These are phyloP conservation scores for Pica pica DNA, from an alignment of 2,113 vertebrate genomes.

Conservation along the genomic window DNA sequence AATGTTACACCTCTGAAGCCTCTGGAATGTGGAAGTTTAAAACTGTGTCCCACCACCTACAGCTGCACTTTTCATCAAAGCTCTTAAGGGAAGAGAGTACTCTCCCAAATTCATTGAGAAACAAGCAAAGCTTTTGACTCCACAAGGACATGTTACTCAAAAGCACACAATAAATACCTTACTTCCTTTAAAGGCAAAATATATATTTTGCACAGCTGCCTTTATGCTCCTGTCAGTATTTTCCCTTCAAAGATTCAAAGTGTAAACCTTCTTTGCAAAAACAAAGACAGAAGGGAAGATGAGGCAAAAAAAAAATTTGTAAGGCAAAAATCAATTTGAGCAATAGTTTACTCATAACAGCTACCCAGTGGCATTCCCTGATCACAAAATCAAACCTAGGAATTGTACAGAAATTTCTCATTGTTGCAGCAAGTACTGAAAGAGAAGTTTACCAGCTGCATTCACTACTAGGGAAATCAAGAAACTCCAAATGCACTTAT, in stretches of 20 bases:
- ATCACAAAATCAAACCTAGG: neutral
- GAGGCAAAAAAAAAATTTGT: neutral
- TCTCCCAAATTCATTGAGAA: neutral
- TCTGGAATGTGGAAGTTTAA: neutral
- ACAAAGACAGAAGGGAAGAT: neutral
- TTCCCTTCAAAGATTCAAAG: neutral
- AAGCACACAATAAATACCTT: neutral
- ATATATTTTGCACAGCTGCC: neutral
- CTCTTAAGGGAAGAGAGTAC: neutral
- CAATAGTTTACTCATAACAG: neutral
- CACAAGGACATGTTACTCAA: neutral
- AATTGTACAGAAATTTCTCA: neutral
- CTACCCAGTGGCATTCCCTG: neutral
- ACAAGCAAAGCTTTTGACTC: neutral
- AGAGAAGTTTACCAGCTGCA: neutral
- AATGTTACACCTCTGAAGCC: neutral
- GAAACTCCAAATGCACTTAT: neutral
- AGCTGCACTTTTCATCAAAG: neutral
- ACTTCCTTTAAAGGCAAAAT: neutral
- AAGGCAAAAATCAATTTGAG: neutral
- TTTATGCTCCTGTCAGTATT: neutral
- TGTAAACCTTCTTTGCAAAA: neutral
- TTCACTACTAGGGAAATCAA: neutral
- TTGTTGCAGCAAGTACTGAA: neutral
- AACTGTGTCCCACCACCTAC: neutral